Conservation (phyloP, 2,797 vertebrate species). For the Sternarchorhynchus goeldii region DNA sequence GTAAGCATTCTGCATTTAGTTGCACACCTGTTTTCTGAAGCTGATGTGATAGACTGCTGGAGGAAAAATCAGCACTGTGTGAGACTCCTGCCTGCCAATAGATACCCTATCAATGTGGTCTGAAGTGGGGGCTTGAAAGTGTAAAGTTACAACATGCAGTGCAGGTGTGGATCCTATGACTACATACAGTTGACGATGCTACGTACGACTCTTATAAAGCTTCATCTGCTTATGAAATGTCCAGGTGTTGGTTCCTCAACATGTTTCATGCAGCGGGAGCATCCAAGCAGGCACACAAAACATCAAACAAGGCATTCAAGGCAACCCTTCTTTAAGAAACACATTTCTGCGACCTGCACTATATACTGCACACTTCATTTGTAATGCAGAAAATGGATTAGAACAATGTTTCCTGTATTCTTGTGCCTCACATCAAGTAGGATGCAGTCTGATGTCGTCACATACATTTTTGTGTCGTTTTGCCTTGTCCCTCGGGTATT, state of each 20-base stretch:
- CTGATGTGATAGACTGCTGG: background rate
- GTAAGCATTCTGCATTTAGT: conserved; percentile 36
- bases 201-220: background rate
- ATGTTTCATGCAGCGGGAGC: background rate
- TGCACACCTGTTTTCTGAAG: conserved; percentile 11
- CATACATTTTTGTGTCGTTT: conserved; percentile 24
- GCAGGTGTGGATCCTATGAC: background rate
- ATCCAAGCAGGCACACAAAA: background rate
- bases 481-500: conserved; percentile 31
- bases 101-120: background rate
- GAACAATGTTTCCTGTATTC: no score
- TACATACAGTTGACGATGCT: background rate
- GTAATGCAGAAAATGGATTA: background rate
- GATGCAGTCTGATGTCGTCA: background rate
- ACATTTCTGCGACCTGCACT: no score
- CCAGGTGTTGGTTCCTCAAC: no score
- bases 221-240: background rate
- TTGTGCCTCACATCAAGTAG: background rate
- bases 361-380: background rate
- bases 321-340: background rate
- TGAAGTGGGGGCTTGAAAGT: background rate
- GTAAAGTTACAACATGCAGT: background rate
- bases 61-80: background rate
- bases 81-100: conserved; percentile 20
- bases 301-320: background rate